Evolutionary conservation across 2,888 invertebrate species (phyloP).

Genomic region (Epirrita christyi): DNA sequence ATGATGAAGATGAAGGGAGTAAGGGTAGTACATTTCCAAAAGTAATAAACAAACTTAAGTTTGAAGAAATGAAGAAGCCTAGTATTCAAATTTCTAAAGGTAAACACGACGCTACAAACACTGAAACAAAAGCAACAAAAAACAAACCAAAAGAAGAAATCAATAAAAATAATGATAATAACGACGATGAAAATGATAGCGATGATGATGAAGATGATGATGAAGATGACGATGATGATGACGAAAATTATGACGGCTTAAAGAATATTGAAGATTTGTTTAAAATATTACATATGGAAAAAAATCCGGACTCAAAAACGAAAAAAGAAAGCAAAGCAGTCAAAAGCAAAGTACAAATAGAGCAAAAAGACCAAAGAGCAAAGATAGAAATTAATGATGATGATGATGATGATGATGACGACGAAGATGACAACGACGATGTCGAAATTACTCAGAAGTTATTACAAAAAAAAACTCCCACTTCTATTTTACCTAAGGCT

Average conservation of each 20-base stretch:
- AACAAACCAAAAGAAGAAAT: conserved; percentile 30
- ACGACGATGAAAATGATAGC: conserved; percentile 29
- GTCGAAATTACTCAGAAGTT: conserved; percentile 34
- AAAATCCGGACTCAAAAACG: conserved; percentile 36
- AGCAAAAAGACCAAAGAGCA: conserved; percentile 22
- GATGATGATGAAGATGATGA: conserved; percentile 30
- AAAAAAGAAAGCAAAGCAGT: conserved; percentile 17
- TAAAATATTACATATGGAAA: conserved; percentile 38
- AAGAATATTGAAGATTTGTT: conserved; percentile 35
- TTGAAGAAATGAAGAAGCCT: conserved; percentile 11
- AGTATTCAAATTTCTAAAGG: conserved; percentile 1
- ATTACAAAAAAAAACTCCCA: conserved; percentile 3
- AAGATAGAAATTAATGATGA: conserved; percentile 30
- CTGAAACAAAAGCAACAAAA: conserved; percentile 1
- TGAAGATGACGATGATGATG: conserved; percentile 42
- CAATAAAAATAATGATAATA: conserved; percentile 27
- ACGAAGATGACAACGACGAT: conserved; percentile 41
- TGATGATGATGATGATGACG: conserved; percentile 45
- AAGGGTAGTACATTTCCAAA: conserved; percentile 28
- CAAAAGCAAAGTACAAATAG: conserved; percentile 14
- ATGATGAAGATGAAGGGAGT: conserved; percentile 29
- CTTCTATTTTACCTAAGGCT: conserved; percentile 7
- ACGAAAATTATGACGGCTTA: conserved; percentile 40
- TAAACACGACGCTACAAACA: conserved; percentile 1
- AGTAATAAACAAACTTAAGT: conserved; percentile 5